A percentile compares a stretch with the other conserved stretches of the same genome.
phyloP scores from a whole-genome alignment of 2,888 invertebrate species.

The Panzeria rudis region DNA sequence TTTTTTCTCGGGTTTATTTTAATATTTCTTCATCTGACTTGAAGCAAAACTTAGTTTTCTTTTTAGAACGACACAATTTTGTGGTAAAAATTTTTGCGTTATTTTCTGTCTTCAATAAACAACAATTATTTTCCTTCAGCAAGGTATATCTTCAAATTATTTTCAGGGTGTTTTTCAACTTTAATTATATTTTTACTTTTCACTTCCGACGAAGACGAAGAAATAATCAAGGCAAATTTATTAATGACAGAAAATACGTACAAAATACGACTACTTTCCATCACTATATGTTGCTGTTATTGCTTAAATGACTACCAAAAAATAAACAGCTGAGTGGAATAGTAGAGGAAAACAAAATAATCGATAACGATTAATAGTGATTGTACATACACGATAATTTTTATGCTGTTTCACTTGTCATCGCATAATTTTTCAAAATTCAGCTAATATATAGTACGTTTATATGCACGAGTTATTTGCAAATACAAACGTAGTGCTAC shows the following conservation, averaged over 20 bases:
- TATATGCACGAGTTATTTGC: too few species aligned
- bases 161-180: slow-evolving; percentile 40
- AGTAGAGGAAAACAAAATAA: not conserved
- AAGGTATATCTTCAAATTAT: slow-evolving; percentile 23
- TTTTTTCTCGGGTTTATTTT: slow-evolving; percentile 27
- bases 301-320: not conserved
- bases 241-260: slow-evolving; percentile 48
- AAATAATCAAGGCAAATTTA: slow-evolving; percentile 61
- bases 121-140: slow-evolving; percentile 46
- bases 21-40: slow-evolving; percentile 37
- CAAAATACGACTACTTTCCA: slow-evolving; percentile 40
- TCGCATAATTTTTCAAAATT: too few species aligned
- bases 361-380: not conserved
- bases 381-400: not conserved
- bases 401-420: not conserved
- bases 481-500: too few species aligned
- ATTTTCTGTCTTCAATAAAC: slow-evolving; percentile 38
- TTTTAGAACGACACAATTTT: slow-evolving; percentile 1
- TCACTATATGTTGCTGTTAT: slow-evolving; percentile 35
- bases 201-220: slow-evolving; percentile 69
- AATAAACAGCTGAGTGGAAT: slow-evolving; percentile 13
- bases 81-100: slow-evolving; percentile 26
- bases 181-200: slow-evolving; percentile 63
- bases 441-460: too few species aligned
- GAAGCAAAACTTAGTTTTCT: slow-evolving; percentile 62